Base-by-base conservation (phyloP, 2,888 invertebrate genomes). In the Cosmopolites sordidus region DNA sequence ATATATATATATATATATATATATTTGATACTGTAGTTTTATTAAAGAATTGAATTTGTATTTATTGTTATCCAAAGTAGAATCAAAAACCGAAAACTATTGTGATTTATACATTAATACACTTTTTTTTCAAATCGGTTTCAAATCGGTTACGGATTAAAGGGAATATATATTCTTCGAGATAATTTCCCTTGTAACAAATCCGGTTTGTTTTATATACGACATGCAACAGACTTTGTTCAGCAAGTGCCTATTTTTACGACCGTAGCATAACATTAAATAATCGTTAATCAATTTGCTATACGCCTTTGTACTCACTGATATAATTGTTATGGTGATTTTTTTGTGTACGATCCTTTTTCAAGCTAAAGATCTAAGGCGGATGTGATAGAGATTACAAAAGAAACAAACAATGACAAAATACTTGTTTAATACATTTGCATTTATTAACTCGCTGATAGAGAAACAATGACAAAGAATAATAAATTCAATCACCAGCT, bases 231-330 rank as follows among this genome's bases (percentile, higher is more conserved):
- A 33, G n/a, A 33, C 33, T 33, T 33, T 11, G 33, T 33, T 33
- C 11, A 33, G 12, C 33, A 12, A 12, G 33, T 12, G 12, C 11
- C 11, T 12, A 33, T 12, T 33, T 33, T 33, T 12, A 33, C 11
- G 5, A 11, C 33, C 33, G 29, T 50, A 44, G 18, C 16, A 48
- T 48, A 40, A 48, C 33, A 40, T 48, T 30, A 53, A 53, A 53
- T 12, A 48, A 38, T 47, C 43, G 44, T 48, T 48, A 53, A 53
- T 53, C 16, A 48, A 48, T 38, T 43, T 17, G 27, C 11, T 30
- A 48, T 53, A 53, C 53, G 44, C 53, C 48, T 30, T 33, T 38
- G 43, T 53, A 16, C 18, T 17, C 45, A 9, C 4, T 12, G 33
- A 33, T 33, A 12, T 11, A 33, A 33, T 33, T 12, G n/a, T 33